Percentiles rank a stretch among this genome's conserved stretches.
Conservation (phyloP, 2,888 invertebrate genomes). For the Acronicta leporina region DNA sequence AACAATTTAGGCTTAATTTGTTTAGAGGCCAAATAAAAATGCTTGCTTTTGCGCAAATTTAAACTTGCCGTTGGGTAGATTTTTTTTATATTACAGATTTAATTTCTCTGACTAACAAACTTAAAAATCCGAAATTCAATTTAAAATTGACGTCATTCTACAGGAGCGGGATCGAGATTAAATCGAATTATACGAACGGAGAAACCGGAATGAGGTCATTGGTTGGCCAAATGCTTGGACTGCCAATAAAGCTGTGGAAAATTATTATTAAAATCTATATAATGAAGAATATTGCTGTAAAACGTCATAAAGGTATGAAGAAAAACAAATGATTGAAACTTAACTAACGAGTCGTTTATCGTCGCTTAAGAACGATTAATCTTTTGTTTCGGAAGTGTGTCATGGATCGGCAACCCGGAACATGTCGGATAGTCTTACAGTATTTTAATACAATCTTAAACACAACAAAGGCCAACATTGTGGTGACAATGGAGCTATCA, state of each 20-base stretch:
- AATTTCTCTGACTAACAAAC: conserved; percentile 37
- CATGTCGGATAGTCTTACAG: conserved; percentile 42
- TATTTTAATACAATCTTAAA: conserved; percentile 66
- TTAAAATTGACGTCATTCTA: conserved; percentile 47
- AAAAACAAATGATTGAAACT: conserved; percentile 9
- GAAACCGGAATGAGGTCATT: conserved; percentile 49
- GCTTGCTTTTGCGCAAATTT: conserved; percentile 35
- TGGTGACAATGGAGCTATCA: conserved; percentile 68
- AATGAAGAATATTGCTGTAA: conserved; percentile 9
- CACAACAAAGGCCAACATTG: conserved; percentile 66
- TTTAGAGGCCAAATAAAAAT: conserved; percentile 29
- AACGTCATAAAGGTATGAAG: conserved; percentile 3
- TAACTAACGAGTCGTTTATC: conserved; percentile 19
- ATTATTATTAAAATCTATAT: conserved; percentile 13
- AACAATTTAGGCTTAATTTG: conserved; percentile 35
- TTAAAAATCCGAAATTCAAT: conserved; percentile 42
- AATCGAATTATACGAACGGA: conserved; percentile 36
- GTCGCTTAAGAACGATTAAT: conserved; percentile 28
- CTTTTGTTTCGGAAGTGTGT: conserved; percentile 46
- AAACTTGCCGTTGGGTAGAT: conserved; percentile 12
- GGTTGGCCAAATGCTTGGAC: conserved; percentile 27
- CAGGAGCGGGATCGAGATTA: conserved; percentile 28
- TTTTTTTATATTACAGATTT: conserved; percentile 27
- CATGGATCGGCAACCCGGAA: conserved; percentile 54
- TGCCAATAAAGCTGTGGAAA: conserved; percentile 9